Conservation (phyloP, 2,888 invertebrate genomes). For the Hirtodrosophila cameraria region DNA sequence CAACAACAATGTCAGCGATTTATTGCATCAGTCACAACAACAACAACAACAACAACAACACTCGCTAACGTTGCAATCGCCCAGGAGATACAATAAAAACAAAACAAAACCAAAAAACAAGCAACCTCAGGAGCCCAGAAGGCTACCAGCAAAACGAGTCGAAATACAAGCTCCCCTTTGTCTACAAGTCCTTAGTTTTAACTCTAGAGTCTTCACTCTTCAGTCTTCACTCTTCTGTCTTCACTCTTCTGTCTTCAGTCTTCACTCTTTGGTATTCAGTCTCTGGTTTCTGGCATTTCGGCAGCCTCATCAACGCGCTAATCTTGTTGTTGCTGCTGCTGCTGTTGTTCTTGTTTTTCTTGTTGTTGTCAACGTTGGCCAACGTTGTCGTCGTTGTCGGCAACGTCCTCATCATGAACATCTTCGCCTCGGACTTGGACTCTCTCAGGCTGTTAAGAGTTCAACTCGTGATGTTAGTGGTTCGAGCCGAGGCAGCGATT, state of each 20-base stretch:
- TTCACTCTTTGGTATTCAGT: slow-evolving; percentile 11
- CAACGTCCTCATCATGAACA: slow-evolving; percentile 67
- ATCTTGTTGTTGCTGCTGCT: slow-evolving; percentile 55
- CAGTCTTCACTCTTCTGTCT: slow-evolving; percentile 10
- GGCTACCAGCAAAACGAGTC: slow-evolving; percentile 41
- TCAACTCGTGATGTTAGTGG: slow-evolving; percentile 82
- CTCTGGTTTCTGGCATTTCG: slow-evolving; percentile 52
- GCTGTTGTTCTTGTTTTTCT: slow-evolving; percentile 20
- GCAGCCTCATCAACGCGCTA: slow-evolving; percentile 71
- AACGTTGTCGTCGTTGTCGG: slow-evolving; percentile 43
- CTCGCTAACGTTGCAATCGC: slow-evolving; percentile 66
- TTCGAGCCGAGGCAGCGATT: slow-evolving; percentile 74
- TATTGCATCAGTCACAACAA: slow-evolving; percentile 64
- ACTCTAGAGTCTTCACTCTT: slow-evolving; percentile 8
- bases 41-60: slow-evolving; percentile 29
- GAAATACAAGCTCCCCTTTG: slow-evolving; percentile 31
- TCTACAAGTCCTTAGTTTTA: slow-evolving; percentile 8
- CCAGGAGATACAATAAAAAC: slow-evolving; percentile 46
- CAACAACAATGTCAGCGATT: slow-evolving; percentile 68
- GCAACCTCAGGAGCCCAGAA: slow-evolving; percentile 73
- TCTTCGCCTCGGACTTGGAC: slow-evolving; percentile 48
- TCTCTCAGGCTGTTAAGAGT: slow-evolving; percentile 80
- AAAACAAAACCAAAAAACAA: slow-evolving; percentile 54
- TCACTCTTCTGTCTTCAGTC: slow-evolving; percentile 10
- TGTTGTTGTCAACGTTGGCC: slow-evolving; percentile 46